Evolutionary conservation across 2,888 invertebrate species (phyloP).

Genomic region (Eudemis profundana): DNA sequence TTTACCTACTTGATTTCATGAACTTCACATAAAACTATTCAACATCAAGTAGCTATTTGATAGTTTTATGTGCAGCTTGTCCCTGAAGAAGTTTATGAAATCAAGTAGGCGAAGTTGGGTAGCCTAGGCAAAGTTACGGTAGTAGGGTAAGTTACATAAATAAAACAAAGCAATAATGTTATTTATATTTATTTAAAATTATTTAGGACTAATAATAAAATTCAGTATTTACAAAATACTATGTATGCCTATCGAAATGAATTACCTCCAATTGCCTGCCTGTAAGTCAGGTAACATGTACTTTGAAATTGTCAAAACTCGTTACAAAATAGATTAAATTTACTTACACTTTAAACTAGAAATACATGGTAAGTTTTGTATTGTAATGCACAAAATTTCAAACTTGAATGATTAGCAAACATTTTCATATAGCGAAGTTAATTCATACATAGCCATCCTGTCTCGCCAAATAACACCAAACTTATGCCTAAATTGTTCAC

Average conservation of each 20-base stretch:
- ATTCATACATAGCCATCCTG: slow-evolving; percentile 24
- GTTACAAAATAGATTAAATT: slow-evolving; percentile 28
- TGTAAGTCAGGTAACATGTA: slow-evolving; percentile 36
- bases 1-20: too few species aligned
- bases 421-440: slow-evolving; percentile 14
- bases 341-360: slow-evolving; percentile 4
- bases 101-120: too few species aligned
- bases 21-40: too few species aligned
- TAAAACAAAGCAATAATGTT: slow-evolving; percentile 52
- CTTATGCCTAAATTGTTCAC: slow-evolving; percentile 30
- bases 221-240: slow-evolving; percentile 79
- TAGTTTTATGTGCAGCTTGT: too few species aligned
- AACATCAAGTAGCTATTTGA: too few species aligned
- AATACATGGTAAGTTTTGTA: slow-evolving; percentile 2
- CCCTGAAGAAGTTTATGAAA: too few species aligned
- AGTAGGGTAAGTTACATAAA: slow-evolving; percentile 1
- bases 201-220: slow-evolving; percentile 75
- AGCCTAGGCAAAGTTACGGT: too few species aligned
- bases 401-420: slow-evolving; percentile 1
- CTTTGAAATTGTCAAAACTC: slow-evolving; percentile 40
- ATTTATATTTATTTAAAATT: slow-evolving; percentile 64
- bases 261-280: slow-evolving; percentile 48
- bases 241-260: slow-evolving; percentile 63
- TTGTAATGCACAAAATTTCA: slow-evolving; percentile 14
- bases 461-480: slow-evolving; percentile 13